Percentiles rank a stretch among this genome's conserved stretches.
phyloP scores from a whole-genome alignment of 1,140 invertebrate genomes.

The Copidosoma floridanum region DNA sequence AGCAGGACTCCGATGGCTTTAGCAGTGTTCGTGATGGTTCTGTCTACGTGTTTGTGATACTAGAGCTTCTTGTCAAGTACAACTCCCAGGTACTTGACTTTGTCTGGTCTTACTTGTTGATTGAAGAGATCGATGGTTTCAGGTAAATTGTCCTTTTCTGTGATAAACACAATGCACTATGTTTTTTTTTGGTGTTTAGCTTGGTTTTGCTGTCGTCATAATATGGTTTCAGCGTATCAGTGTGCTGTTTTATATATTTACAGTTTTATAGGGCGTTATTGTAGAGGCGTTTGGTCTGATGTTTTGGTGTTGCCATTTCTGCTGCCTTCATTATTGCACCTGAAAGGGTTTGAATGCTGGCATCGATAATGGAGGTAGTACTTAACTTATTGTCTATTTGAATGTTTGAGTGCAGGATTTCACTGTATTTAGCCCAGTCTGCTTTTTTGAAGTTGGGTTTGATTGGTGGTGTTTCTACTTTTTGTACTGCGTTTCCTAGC shows the following conservation, averaged over 20 bases:
- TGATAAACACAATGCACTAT: neutral
- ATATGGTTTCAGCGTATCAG: too few relatives aligned
- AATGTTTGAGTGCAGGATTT: neutral
- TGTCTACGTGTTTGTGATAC: neutral
- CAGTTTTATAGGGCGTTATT: neutral
- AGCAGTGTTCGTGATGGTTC: neutral
- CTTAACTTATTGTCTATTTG: neutral
- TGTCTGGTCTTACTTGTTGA: neutral
- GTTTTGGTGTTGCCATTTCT: conserved; percentile 5
- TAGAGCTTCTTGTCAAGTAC: neutral
- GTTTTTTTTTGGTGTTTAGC: neutral
- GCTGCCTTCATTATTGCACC: neutral
- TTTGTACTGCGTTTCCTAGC: neutral
- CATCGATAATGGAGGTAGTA: neutral
- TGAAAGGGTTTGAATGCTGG: neutral
- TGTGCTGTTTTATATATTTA: neutral
- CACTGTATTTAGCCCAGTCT: conserved; percentile 5
- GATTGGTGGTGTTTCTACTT: too few relatives aligned
- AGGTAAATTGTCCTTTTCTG: too few relatives aligned
- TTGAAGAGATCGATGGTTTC: neutral
- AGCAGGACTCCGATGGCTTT: neutral
- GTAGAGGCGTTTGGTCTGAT: neutral
- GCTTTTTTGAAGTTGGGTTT: neutral
- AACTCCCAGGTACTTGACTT: neutral
- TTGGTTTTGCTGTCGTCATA: neutral